A percentile compares a stretch with the other conserved stretches of the same genome.
These are phyloP conservation scores for Atractosteus spatula DNA, from an alignment of 2,113 vertebrate genomes.

Conservation along the genomic window DNA sequence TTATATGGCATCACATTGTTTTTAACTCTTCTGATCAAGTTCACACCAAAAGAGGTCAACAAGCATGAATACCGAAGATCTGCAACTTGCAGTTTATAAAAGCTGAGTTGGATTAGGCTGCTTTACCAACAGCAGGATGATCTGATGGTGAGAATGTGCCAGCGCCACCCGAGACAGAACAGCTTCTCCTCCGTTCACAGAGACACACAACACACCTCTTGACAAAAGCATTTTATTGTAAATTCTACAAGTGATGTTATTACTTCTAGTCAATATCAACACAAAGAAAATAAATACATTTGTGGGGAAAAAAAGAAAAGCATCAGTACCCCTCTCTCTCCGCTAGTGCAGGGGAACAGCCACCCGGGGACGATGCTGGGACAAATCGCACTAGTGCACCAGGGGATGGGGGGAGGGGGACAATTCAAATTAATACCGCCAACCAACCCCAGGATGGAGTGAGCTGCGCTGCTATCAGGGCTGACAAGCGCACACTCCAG, in stretches of 20 bases:
- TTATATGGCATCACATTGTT: no score
- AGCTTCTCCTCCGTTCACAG: not conserved
- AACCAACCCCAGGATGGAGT: conserved; percentile 17
- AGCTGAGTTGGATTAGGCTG: no score
- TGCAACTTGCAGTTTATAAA: no score
- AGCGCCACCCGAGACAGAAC: no score
- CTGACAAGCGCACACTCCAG: no score
- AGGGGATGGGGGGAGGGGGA: conserved; percentile 21
- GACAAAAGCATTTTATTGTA: conserved; percentile 66
- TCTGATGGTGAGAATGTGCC: not conserved
- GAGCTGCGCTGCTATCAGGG: not conserved
- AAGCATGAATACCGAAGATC: no score
- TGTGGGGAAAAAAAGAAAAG: conserved; percentile 33
- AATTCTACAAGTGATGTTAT: conserved; percentile 59
- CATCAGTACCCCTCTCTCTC: not conserved
- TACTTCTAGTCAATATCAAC: conserved; percentile 39
- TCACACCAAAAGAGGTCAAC: no score
- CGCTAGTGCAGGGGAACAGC: not conserved
- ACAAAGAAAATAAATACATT: conserved; percentile 67
- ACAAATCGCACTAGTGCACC: conserved; percentile 14
- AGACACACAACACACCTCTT: not conserved
- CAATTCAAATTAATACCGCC: conserved; percentile 27
- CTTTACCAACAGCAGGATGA: not conserved
- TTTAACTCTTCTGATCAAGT: no score
- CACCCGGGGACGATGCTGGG: conserved; percentile 4